These are phyloP conservation scores for Gallinago jamesoni DNA, from an alignment of 2,113 vertebrate genomes.

Conservation along the genomic window DNA sequence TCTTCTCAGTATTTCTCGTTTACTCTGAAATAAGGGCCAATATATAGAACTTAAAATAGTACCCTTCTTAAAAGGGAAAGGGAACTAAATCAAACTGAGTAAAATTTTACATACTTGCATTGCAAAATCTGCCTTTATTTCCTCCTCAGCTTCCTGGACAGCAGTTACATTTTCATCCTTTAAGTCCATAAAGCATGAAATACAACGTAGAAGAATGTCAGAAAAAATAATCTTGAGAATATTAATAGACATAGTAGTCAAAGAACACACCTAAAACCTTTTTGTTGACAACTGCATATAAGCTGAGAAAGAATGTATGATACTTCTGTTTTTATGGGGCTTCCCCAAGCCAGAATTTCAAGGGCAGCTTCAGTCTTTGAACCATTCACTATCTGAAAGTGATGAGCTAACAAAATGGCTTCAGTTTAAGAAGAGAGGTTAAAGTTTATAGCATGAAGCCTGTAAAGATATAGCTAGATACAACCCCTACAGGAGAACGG, in stretches of 20 bases:
- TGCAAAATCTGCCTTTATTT: constrained; percentile 64
- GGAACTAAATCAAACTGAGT: not conserved
- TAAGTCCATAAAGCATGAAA: constrained; percentile 32
- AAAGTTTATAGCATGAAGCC: not conserved
- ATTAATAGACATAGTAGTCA: not conserved
- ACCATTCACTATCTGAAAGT: not conserved
- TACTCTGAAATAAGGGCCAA: constrained; percentile 79
- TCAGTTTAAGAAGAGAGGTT: not conserved
- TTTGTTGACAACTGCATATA: not conserved
- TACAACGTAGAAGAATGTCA: not conserved
- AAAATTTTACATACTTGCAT: constrained; percentile 73
- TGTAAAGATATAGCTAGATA: not conserved
- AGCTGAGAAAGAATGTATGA: not conserved
- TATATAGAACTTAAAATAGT: not conserved
- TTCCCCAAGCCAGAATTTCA: not conserved
- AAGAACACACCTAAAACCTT: not conserved
- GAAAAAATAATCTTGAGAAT: not conserved
- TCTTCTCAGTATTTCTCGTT: constrained; percentile 89
- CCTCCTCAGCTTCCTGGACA: constrained; percentile 62
- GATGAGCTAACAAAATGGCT: not conserved
- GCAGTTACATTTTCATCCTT: constrained; percentile 69
- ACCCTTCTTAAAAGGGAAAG: not conserved
- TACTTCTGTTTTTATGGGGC: not conserved
- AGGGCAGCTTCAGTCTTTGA: not conserved
- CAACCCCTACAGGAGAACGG: not conserved